Evolutionary conservation across 1,140 invertebrate genomes (phyloP).

Genomic region (Centruroides vittatus): DNA sequence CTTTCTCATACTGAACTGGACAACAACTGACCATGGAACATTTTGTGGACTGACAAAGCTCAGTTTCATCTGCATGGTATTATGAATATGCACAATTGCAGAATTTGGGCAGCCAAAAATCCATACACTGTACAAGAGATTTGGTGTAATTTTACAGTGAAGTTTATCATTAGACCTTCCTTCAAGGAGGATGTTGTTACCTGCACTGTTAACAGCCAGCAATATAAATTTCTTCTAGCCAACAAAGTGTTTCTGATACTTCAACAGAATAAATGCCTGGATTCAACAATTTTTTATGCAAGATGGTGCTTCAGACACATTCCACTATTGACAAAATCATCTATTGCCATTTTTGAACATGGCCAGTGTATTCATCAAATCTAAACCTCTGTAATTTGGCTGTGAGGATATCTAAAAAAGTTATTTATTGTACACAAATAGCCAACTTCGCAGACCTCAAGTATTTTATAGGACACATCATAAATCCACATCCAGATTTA

Average conservation of each 20-base stretch:
- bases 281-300: slow-evolving; percentile 2
- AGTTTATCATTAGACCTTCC: background rate
- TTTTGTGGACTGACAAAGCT: background rate
- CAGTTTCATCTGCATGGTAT: background rate
- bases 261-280: slow-evolving; percentile 7
- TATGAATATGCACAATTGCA: background rate
- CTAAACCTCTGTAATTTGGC: too few relatives aligned
- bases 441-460: too few relatives aligned
- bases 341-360: background rate
- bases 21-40: background rate
- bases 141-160: background rate
- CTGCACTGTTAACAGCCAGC: slow-evolving; percentile 4
- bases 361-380: too few relatives aligned
- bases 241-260: slow-evolving; percentile 2
- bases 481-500: too few relatives aligned
- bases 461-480: too few relatives aligned
- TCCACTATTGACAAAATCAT: background rate
- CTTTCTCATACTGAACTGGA: background rate
- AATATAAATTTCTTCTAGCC: slow-evolving; percentile 3
- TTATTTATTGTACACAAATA: too few relatives aligned
- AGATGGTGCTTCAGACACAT: background rate
- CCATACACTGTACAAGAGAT: background rate
- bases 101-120: background rate
- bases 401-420: too few relatives aligned
- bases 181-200: slow-evolving; percentile 3